Evolutionary conservation across 1,140 invertebrate genomes (phyloP).

Genomic region (Dreissena polymorpha): DNA sequence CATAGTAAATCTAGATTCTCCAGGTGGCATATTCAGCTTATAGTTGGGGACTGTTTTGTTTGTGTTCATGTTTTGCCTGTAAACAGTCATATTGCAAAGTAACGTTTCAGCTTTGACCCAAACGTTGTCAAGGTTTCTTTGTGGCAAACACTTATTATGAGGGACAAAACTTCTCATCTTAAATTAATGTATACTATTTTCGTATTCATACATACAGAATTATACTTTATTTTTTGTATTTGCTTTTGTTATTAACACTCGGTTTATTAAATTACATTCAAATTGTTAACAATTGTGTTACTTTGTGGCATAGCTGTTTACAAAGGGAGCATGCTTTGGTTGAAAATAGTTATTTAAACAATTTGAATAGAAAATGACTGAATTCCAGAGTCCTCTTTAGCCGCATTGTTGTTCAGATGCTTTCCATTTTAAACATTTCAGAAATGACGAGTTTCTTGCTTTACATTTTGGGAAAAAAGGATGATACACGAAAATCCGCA

Average conservation of each 20-base stretch:
- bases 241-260: no score
- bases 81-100: constrained; percentile 52
- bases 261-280: no score
- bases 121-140: no score
- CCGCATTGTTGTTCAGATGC: no score
- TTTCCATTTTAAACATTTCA: constrained; percentile 14
- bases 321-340: constrained; percentile 15
- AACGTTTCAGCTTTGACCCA: neutral
- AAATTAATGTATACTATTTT: no score
- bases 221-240: no score
- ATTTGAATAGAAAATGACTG: no score
- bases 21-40: neutral
- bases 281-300: neutral
- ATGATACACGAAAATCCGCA: neutral
- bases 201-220: no score
- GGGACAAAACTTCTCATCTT: no score
- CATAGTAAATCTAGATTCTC: neutral
- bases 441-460: constrained; percentile 51
- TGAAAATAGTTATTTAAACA: no score
- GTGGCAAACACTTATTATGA: no score
- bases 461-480: constrained; percentile 34
- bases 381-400: no score
- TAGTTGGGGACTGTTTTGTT: neutral
- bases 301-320: constrained; percentile 50
- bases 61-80: constrained; percentile 13